Conservation (phyloP, 2,113 vertebrate genomes). For the Turnix velox region DNA sequence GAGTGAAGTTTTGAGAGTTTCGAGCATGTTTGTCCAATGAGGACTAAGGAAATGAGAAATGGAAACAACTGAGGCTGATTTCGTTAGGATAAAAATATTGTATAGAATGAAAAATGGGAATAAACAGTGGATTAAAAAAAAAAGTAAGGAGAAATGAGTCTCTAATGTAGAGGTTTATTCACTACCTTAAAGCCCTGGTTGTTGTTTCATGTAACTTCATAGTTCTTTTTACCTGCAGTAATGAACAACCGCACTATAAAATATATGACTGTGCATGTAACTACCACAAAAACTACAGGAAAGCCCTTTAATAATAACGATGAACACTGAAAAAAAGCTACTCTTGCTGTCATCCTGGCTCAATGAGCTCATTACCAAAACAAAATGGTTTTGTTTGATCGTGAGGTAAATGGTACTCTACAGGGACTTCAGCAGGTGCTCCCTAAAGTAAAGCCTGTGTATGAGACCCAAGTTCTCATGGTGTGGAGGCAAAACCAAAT, state of each 20-base stretch:
- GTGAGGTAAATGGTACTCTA: background rate
- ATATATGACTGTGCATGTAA: background rate
- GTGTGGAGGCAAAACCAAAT: background rate
- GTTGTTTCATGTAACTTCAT: background rate
- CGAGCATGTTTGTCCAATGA: background rate
- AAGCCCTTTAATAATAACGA: background rate
- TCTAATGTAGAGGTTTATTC: background rate
- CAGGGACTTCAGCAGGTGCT: background rate
- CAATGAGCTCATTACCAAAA: constrained; percentile 44
- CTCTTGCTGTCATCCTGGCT: background rate
- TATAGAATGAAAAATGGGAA: background rate
- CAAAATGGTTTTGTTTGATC: constrained; percentile 24
- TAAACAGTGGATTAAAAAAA: background rate
- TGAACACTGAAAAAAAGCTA: background rate
- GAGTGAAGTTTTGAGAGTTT: background rate
- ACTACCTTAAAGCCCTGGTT: background rate
- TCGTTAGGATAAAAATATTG: background rate
- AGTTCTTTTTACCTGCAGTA: background rate
- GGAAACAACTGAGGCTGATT: background rate
- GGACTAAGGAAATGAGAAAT: background rate
- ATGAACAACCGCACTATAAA: background rate
- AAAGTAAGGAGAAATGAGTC: background rate
- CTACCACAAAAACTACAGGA: background rate
- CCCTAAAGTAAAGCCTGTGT: background rate
- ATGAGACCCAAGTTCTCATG: background rate